These are phyloP conservation scores for Coenobita brevimanus DNA, from an alignment of 1,140 invertebrate genomes.

Conservation along the genomic window DNA sequence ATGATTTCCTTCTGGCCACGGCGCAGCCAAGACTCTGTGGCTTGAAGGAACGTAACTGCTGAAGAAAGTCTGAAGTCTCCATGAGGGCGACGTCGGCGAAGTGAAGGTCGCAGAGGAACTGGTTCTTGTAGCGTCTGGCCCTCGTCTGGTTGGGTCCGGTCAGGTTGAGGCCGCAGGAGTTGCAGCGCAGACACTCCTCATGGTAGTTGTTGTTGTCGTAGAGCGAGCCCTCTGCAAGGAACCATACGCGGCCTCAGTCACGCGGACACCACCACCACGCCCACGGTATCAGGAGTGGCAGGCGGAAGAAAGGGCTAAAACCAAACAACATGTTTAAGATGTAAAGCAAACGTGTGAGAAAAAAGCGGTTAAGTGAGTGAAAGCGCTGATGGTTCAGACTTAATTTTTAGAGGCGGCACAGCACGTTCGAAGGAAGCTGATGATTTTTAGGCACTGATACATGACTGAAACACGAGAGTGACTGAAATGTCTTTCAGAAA, in stretches of 20 bases:
- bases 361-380: neutral
- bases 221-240: constrained; percentile 86
- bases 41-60: constrained; percentile 95
- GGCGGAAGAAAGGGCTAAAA: neutral
- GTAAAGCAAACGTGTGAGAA: neutral
- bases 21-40: constrained; percentile 94
- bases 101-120: constrained; percentile 91
- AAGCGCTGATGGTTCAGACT: neutral
- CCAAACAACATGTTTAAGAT: neutral
- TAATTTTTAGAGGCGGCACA: too few relatives aligned
- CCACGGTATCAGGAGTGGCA: neutral
- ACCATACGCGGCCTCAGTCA: too few relatives aligned
- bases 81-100: constrained; percentile 95
- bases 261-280: too few relatives aligned
- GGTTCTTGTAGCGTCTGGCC: constrained; percentile 84
- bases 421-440: neutral
- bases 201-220: constrained; percentile 97
- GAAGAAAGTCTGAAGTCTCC: constrained; percentile 97
- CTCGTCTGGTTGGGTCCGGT: constrained; percentile 91
- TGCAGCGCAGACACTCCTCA: constrained; percentile 96
- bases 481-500: neutral
- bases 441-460: neutral
- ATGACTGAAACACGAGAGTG: neutral
- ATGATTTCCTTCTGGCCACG: constrained; percentile 91
- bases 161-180: constrained; percentile 93